These are phyloP conservation scores for Podarcis lilfordi DNA, from an alignment of 2,797 vertebrate genomes.

Conservation along the genomic window DNA sequence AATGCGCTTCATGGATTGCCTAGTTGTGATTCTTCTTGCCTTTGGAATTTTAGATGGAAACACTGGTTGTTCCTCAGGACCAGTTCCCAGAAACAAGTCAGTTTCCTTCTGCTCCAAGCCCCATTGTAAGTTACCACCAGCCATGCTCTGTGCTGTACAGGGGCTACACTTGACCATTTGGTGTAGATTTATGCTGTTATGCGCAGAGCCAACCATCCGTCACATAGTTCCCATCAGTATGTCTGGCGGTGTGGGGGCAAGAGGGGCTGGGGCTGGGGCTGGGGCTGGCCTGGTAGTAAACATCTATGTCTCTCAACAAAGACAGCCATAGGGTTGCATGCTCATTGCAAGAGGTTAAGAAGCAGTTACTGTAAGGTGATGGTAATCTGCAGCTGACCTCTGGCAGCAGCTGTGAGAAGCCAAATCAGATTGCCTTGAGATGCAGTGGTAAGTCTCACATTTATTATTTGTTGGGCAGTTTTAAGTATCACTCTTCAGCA, in stretches of 20 bases:
- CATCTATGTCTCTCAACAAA: background rate
- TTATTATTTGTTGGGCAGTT: too few relatives aligned
- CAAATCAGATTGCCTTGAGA: background rate
- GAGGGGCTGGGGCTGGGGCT: too few relatives aligned
- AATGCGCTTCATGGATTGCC: too few relatives aligned
- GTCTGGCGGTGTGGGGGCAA: background rate
- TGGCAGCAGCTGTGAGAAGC: background rate
- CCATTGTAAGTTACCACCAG: background rate
- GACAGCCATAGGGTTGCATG: background rate
- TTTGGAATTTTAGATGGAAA: background rate
- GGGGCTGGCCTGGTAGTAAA: background rate
- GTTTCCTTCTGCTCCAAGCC: background rate
- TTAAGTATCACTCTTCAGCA: too few relatives aligned
- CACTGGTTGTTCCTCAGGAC: background rate
- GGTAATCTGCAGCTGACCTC: background rate
- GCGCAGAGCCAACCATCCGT: background rate
- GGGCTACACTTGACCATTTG: background rate
- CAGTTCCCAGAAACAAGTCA: background rate
- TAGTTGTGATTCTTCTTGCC: background rate
- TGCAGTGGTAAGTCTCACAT: background rate
- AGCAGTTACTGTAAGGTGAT: background rate
- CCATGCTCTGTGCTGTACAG: background rate
- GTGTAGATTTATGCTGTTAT: background rate
- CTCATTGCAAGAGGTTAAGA: background rate
- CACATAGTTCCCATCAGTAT: background rate